Evolutionary conservation across 2,888 invertebrate genomes (phyloP).

Genomic region (Emesis furor): DNA sequence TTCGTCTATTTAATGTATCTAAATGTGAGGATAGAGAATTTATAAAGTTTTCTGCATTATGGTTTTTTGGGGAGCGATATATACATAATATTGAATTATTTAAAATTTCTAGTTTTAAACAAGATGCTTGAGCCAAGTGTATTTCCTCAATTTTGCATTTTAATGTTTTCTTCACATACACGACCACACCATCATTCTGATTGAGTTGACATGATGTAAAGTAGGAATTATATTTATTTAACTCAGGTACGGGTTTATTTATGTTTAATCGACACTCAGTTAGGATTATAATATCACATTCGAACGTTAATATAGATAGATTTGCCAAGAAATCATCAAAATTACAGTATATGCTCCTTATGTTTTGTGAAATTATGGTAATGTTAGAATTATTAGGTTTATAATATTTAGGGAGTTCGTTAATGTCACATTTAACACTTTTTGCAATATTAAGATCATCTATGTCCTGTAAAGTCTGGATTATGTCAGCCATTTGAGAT

Average conservation of each 20-base stretch:
- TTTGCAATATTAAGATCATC: slow-evolving; percentile 14
- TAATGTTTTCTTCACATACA: too few species aligned
- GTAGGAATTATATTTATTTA: slow-evolving; percentile 19
- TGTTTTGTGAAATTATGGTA: slow-evolving; percentile 15
- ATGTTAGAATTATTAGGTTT: neutral
- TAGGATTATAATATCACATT: too few species aligned
- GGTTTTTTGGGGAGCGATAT: slow-evolving; percentile 30
- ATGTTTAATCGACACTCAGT: slow-evolving; percentile 4
- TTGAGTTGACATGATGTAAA: neutral
- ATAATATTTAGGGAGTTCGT: neutral
- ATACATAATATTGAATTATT: slow-evolving; percentile 18
- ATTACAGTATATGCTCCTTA: too few species aligned
- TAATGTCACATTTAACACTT: neutral
- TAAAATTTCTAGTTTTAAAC: too few species aligned
- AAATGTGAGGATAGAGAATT: neutral
- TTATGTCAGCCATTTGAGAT: slow-evolving; percentile 17
- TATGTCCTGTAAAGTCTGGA: slow-evolving; percentile 16
- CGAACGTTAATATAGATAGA: slow-evolving; percentile 37
- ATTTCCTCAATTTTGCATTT: neutral
- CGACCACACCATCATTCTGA: too few species aligned
- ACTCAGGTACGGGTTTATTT: slow-evolving; percentile 22
- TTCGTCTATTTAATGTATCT: slow-evolving; percentile 17
- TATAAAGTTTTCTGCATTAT: slow-evolving; percentile 21
- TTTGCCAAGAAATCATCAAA: slow-evolving; percentile 11
- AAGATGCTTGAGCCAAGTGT: neutral